Percentiles rank a stretch among this genome's conserved stretches.
Conservation (phyloP, 2,888 invertebrate species). For the Acheta domesticus region DNA sequence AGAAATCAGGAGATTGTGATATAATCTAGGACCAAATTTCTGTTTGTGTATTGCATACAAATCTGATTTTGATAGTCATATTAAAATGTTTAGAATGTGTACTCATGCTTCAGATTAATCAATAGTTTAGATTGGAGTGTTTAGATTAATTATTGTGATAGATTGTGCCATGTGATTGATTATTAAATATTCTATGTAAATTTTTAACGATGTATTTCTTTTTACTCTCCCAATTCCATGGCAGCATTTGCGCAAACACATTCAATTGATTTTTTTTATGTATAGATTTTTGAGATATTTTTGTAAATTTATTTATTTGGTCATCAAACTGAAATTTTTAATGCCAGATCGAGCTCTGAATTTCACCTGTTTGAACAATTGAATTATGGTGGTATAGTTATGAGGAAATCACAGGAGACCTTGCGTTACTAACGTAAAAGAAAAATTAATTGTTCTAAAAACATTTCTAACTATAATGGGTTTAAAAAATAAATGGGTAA, state of each 20-base stretch:
- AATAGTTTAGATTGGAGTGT: background rate
- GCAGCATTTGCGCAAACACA: background rate
- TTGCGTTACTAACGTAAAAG: too few species aligned
- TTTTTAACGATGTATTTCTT: background rate
- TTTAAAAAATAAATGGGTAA: too few species aligned
- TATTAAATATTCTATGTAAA: background rate
- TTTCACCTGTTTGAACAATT: too few species aligned
- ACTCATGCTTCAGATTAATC: background rate
- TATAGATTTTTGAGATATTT: background rate
- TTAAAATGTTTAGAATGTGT: background rate
- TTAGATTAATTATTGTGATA: background rate
- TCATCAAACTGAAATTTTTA: too few species aligned
- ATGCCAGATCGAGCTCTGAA: too few species aligned
- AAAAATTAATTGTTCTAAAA: too few species aligned
- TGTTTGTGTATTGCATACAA: background rate
- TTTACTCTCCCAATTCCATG: background rate
- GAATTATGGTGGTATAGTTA: too few species aligned
- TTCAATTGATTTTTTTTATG: background rate
- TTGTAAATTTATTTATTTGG: too few species aligned
- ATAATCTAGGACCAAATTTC: background rate
- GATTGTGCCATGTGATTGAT: slow-evolving; percentile 6
- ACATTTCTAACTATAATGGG: too few species aligned
- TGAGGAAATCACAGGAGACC: too few species aligned
- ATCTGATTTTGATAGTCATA: background rate
- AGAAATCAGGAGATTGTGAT: background rate